Percentiles rank a stretch among this genome's conserved stretches.
Conservation (phyloP, 1,140 invertebrate genomes). For the Sitobion miscanthi region DNA sequence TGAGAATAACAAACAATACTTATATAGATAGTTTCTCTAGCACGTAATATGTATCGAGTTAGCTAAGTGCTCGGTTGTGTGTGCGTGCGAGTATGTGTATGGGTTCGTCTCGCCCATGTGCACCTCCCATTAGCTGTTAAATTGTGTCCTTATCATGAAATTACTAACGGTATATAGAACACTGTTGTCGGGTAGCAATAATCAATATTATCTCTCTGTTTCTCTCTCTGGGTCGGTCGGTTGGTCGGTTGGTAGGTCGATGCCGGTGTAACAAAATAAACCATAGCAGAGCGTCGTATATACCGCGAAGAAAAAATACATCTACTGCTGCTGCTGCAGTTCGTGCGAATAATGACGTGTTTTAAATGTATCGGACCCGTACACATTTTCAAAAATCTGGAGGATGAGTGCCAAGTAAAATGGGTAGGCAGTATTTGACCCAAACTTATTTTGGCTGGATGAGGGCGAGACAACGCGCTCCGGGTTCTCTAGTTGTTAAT, state of each 20-base stretch:
- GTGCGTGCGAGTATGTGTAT: neutral
- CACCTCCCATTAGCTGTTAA: neutral
- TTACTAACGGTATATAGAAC: too few species aligned
- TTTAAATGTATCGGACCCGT: neutral
- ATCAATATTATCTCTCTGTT: neutral
- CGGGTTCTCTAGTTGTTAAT: neutral
- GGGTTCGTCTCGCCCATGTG: too few species aligned
- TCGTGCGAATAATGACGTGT: neutral
- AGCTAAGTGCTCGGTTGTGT: slow-evolving; percentile 23
- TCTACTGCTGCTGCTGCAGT: neutral
- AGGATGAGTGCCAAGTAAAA: neutral
- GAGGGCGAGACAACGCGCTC: too few species aligned
- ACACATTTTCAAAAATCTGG: neutral
- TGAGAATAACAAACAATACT: slow-evolving; percentile 10
- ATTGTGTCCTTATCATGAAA: slow-evolving; percentile 14
- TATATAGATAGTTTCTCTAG: neutral
- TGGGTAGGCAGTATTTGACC: neutral
- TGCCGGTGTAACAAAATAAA: neutral
- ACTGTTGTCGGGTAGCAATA: neutral
- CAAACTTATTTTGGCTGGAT: neutral
- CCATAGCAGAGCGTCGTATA: too few species aligned
- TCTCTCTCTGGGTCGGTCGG: too few species aligned
- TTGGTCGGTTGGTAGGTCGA: too few species aligned
- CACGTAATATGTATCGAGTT: slow-evolving; percentile 33
- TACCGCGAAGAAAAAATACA: neutral